Conservation (phyloP, 2,888 invertebrate genomes). For the Drosophila picticornis region DNA sequence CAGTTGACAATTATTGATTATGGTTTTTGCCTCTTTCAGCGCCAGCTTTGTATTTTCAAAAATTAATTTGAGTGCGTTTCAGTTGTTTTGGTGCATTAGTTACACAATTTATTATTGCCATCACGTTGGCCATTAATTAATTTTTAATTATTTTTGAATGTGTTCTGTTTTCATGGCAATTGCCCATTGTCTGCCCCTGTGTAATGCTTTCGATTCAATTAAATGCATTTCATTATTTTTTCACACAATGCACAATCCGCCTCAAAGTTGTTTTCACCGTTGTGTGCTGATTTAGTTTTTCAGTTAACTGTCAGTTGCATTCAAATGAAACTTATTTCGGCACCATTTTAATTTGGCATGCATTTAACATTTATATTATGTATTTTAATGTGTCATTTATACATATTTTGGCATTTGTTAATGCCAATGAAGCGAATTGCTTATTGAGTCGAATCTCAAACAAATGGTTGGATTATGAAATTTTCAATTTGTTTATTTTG, state of each 20-base stretch:
- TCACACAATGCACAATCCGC: constrained; percentile 15
- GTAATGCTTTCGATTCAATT: constrained; percentile 62
- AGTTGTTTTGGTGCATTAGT: constrained; percentile 52
- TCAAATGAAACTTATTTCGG: constrained; percentile 50
- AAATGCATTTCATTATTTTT: constrained; percentile 53
- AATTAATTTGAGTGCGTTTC: constrained; percentile 60
- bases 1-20: constrained; percentile 82
- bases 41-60: constrained; percentile 21
- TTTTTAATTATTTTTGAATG: constrained; percentile 74
- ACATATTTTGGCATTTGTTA: constrained; percentile 33
- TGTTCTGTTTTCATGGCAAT: constrained; percentile 62
- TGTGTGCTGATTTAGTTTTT: constrained; percentile 39
- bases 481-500: not conserved
- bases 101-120: constrained; percentile 55
- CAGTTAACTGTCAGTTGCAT: constrained; percentile 64
- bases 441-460: constrained; percentile 30
- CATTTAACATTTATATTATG: constrained; percentile 44
- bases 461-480: constrained; percentile 2
- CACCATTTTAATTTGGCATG: constrained; percentile 54
- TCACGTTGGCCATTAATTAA: constrained; percentile 58
- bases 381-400: constrained; percentile 20
- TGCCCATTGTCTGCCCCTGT: constrained; percentile 54
- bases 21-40: constrained; percentile 44
- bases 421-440: constrained; percentile 46
- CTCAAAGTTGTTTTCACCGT: constrained; percentile 12